Base-by-base conservation (phyloP, 2,797 vertebrate species). In the Urosaurus nigricauda region DNA sequence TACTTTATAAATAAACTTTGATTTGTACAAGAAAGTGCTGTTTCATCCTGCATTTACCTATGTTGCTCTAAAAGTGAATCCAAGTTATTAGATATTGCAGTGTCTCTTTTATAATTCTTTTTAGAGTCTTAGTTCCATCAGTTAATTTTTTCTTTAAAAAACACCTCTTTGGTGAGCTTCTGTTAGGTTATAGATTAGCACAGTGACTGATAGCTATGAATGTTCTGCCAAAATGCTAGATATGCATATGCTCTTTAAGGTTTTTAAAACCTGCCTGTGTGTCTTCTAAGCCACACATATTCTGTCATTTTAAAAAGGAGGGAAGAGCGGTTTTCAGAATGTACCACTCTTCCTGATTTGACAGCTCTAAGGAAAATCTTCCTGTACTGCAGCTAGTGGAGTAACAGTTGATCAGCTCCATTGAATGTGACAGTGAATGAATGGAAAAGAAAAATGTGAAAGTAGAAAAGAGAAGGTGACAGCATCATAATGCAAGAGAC, bases 401-500 rank as follows among this genome's bases (percentile, higher is more conserved):
- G 47, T 88, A 88, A 81, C 29, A 92, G 83, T 89, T 94, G n/a
- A 91, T 91, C 63, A 63, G 4, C 14, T 93, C 5, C 24, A 12
- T 82, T 92, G 88, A 90, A 78, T 91, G 83, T 87, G 78, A 86
- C 78, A 85, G 63, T 86, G 85, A 94, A 86, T 90, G 79, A 94
- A 26, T 56, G 51, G 71, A 87, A 89, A 86, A 90, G 26, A 89
- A 51, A 86, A 80, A 92, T 16, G 47, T 77, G 43, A 87, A 75
- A 87, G n/a, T 79, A 58, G 85, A 87, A 92, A 9, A 74, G 29
- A 81, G 53, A 93, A 91, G 24, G 47, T 94, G 91, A 84, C 65
- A 85, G 29, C 32, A 68, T 91, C 29, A 3, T 91, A 85, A 56
- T 89, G 9, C 81, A 90, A 43, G 87, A 92, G 86, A 85, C 17